Percentiles rank a stretch among this genome's conserved stretches.
Evolutionary conservation across 2,888 invertebrate genomes (phyloP).

Genomic region (Chalcis sispes): DNA sequence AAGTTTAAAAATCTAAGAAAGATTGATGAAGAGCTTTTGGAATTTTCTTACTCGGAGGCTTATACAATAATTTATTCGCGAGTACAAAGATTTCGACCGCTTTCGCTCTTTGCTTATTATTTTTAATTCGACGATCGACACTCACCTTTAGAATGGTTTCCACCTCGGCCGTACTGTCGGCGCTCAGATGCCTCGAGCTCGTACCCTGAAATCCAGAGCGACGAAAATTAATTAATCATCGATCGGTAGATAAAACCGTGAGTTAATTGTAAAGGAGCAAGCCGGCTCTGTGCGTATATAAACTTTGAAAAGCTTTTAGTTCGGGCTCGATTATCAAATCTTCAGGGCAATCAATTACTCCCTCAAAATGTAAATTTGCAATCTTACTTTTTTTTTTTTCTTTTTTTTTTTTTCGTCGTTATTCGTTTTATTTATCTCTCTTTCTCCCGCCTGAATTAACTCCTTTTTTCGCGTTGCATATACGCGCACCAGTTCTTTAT

Average conservation of each 20-base stretch:
- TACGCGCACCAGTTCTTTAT: no score
- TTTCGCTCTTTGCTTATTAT: not conserved
- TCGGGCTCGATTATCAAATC: constrained; percentile 38
- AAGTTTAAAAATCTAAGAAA: no score
- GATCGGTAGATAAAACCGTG: constrained; percentile 24
- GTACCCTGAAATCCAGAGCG: constrained; percentile 64
- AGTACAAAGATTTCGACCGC: not conserved
- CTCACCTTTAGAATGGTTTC: constrained; percentile 84
- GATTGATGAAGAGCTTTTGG: no score
- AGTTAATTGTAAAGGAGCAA: constrained; percentile 30
- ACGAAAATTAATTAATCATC: constrained; percentile 50
- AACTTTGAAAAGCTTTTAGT: constrained; percentile 52
- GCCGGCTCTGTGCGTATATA: not conserved
- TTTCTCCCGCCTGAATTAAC: no score
- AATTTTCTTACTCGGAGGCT: not conserved
- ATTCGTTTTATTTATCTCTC: no score
- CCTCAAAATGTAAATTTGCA: constrained; percentile 41
- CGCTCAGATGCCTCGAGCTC: constrained; percentile 74
- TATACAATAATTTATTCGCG: not conserved
- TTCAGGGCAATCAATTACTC: constrained; percentile 45
- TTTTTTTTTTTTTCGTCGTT: no score
- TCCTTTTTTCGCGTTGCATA: no score
- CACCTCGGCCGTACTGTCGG: constrained; percentile 80
- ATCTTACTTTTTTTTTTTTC: not conserved
- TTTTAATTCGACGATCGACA: constrained; percentile 32